Percentiles rank a stretch among this genome's conserved stretches.
These are phyloP conservation scores for Sinocyclocheilus anophthalmus DNA, from an alignment of 2,113 vertebrate genomes.

Conservation along the genomic window DNA sequence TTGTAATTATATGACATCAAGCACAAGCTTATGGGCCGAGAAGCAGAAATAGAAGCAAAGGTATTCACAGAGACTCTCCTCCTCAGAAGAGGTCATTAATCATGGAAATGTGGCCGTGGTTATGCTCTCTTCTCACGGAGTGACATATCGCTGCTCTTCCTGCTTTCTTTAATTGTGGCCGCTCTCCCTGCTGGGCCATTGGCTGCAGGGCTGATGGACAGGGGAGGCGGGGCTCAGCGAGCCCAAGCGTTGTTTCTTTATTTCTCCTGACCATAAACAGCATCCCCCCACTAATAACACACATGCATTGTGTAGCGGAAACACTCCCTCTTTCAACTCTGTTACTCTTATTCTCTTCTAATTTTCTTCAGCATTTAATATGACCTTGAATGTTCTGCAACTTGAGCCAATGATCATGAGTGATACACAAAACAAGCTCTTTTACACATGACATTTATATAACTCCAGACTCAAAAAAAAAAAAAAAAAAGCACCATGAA, in stretches of 20 bases:
- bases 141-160: conserved; percentile 59
- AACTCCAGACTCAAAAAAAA: background rate
- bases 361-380: background rate
- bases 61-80: conserved; percentile 49
- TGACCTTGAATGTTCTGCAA: background rate
- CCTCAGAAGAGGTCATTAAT: conserved; percentile 61
- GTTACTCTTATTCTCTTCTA: background rate
- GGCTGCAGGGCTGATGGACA: conserved; percentile 67
- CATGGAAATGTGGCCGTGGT: conserved; percentile 58
- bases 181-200: conserved; percentile 58
- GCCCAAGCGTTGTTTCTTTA: conserved; percentile 56
- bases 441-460: background rate
- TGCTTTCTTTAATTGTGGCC: conserved; percentile 54
- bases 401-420: background rate
- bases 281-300: conserved; percentile 17
- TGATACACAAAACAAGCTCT: background rate
- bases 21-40: conserved; percentile 50
- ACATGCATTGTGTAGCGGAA: background rate
- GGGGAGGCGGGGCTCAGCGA: conserved; percentile 58
- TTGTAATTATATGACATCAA: conserved; percentile 59
- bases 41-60: conserved; percentile 57
- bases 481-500: background rate
- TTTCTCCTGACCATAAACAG: conserved; percentile 56
- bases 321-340: background rate
- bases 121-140: conserved; percentile 50